A percentile compares a stretch with the other conserved stretches of the same genome.
phyloP scores from a whole-genome alignment of 2,888 invertebrate species.

The Dicyrtoma fusca region DNA sequence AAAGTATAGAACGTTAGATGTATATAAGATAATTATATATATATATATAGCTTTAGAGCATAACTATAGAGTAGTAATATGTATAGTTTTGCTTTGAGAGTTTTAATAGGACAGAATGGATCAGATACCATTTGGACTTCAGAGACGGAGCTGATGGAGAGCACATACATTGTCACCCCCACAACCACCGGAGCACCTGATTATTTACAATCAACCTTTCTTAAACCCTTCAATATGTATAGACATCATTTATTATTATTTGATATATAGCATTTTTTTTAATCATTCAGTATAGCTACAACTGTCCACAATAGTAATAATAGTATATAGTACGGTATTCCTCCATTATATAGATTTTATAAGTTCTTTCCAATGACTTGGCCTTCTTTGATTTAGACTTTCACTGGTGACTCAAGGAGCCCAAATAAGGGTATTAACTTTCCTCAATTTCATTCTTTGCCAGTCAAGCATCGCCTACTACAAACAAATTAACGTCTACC shows the following conservation, averaged over 20 bases:
- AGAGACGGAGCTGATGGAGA: conserved; percentile 66
- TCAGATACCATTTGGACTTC: conserved; percentile 65
- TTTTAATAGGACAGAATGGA: conserved; percentile 17
- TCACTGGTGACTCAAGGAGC: too few relatives aligned
- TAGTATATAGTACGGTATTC: too few relatives aligned
- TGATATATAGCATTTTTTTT: not conserved
- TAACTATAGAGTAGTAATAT: not conserved
- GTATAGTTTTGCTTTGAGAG: not conserved
- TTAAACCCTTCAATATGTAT: conserved; percentile 16
- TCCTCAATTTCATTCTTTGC: too few relatives aligned
- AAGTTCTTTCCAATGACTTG: too few relatives aligned
- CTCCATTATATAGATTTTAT: too few relatives aligned
- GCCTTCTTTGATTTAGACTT: too few relatives aligned
- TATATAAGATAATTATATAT: too few relatives aligned
- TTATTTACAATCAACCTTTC: conserved; percentile 39
- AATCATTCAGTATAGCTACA: not conserved
- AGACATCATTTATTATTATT: not conserved
- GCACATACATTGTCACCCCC: conserved; percentile 66
- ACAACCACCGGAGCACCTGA: conserved; percentile 65
- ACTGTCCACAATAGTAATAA: not conserved
- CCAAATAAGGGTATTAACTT: too few relatives aligned
- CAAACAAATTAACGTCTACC: too few relatives aligned
- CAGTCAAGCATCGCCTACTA: too few relatives aligned
- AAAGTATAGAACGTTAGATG: too few relatives aligned
- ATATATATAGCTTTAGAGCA: too few relatives aligned